phyloP scores from a whole-genome alignment of 2,888 invertebrate genomes.

The Argyresthia goedartella region DNA sequence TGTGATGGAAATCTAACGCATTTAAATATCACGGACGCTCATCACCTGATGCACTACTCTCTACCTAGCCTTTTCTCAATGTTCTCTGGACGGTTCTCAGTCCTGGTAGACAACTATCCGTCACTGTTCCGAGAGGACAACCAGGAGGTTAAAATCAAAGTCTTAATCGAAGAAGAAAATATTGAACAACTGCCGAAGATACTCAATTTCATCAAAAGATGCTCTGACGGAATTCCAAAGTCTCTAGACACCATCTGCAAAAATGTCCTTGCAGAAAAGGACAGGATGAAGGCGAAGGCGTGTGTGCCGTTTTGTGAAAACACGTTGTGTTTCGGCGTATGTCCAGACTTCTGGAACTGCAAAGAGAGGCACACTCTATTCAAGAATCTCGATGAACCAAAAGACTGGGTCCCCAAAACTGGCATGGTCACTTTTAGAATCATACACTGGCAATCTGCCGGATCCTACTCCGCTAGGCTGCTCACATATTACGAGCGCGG shows the following conservation, averaged over 20 bases:
- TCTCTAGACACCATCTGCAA: conserved; percentile 35
- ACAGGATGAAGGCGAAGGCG: conserved; percentile 45
- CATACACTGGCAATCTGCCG: conserved; percentile 69
- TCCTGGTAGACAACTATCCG: conserved; percentile 73
- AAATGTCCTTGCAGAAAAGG: conserved; percentile 39
- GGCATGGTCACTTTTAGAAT: conserved; percentile 73
- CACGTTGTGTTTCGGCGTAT: conserved; percentile 75
- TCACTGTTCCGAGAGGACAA: conserved; percentile 37
- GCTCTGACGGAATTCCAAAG: conserved; percentile 40
- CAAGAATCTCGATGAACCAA: conserved; percentile 60
- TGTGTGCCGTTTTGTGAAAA: conserved; percentile 69
- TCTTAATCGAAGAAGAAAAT: conserved; percentile 72
- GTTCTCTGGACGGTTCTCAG: conserved; percentile 79
- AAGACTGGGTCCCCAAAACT: conserved; percentile 59
- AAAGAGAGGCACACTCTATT: conserved; percentile 72
- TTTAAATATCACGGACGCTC: conserved; percentile 74
- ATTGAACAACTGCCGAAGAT: conserved; percentile 73
- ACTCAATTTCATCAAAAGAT: conserved; percentile 68
- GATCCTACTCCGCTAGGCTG: conserved; percentile 72
- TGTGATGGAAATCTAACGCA: conserved; percentile 76
- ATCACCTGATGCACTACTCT: conserved; percentile 79
- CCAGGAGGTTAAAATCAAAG: conserved; percentile 44
- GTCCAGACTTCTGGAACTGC: conserved; percentile 70
- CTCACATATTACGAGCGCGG: conserved; percentile 24
- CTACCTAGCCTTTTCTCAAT: conserved; percentile 74